Conservation (phyloP, 2,888 invertebrate species). For the Desoria tigrina region DNA sequence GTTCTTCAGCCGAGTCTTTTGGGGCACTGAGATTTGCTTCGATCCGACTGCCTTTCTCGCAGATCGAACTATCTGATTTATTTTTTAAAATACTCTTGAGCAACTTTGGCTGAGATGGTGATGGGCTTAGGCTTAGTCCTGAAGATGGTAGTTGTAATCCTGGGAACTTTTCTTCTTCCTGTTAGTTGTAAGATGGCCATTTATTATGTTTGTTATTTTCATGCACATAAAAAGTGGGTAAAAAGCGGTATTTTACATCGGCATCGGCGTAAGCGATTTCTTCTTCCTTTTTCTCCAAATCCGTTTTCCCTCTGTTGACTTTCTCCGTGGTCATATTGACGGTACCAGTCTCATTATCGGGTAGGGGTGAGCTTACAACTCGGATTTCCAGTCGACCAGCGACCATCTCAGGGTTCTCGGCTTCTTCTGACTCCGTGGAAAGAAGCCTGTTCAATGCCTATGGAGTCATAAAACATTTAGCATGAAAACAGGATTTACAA, state of each 20-base stretch:
- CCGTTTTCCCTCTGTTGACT: conserved; percentile 14
- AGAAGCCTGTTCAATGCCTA: conserved; percentile 43
- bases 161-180: conserved; percentile 9
- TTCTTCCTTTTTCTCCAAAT: conserved; percentile 13
- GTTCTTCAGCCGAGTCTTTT: conserved; percentile 27
- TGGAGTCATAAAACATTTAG: neutral
- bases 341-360: conserved; percentile 16
- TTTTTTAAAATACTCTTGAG: conserved; percentile 54
- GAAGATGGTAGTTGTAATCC: neutral
- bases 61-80: conserved; percentile 52
- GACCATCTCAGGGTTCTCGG: conserved; percentile 51
- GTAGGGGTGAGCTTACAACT: conserved; percentile 58
- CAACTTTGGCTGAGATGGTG: conserved; percentile 42
- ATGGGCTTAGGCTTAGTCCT: neutral
- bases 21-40: conserved; percentile 42
- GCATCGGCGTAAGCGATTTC: neutral
- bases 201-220: neutral
- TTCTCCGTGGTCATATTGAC: conserved; percentile 16
- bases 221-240: neutral
- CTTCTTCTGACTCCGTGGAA: conserved; percentile 36
- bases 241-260: neutral
- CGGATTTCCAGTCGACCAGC: conserved; percentile 76
- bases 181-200: neutral
- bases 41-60: conserved; percentile 44
- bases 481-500: neutral